A percentile compares a stretch with the other conserved stretches of the same genome.
Evolutionary conservation across 1,140 invertebrate genomes (phyloP).

Genomic region (Trinorchestia longiramus): DNA sequence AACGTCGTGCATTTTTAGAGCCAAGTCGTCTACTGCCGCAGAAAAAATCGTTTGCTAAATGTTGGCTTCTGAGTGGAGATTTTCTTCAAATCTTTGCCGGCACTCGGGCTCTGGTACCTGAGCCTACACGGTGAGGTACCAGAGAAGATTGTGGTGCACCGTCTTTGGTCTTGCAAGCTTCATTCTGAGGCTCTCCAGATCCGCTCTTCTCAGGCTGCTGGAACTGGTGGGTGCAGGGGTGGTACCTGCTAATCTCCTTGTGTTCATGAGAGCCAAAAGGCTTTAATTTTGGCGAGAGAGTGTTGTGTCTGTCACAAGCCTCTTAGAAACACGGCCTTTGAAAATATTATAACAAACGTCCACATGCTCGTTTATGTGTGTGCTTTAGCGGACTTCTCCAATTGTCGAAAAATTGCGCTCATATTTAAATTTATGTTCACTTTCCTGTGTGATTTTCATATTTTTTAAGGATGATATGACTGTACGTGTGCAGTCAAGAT

Average conservation of each 20-base stretch:
- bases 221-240: neutral
- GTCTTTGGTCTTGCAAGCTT: neutral
- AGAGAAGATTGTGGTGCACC: too few relatives aligned
- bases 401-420: neutral
- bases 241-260: neutral
- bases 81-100: neutral
- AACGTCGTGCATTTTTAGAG: neutral
- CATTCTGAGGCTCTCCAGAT: neutral
- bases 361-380: neutral
- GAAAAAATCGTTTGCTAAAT: neutral
- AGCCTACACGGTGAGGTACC: neutral
- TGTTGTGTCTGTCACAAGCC: neutral
- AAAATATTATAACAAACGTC: neutral
- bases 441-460: neutral
- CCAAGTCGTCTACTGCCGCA: neutral
- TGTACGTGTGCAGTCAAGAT: neutral
- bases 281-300: neutral
- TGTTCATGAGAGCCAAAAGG: neutral
- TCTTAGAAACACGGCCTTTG: neutral
- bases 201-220: neutral
- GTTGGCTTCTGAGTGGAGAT: neutral
- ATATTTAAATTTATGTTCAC: neutral
- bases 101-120: neutral
- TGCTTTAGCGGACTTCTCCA: neutral
- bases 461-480: neutral